Percentiles rank a stretch among this genome's conserved stretches.
Conservation (phyloP, 2,113 vertebrate species). For the Dipodomys merriami region DNA sequence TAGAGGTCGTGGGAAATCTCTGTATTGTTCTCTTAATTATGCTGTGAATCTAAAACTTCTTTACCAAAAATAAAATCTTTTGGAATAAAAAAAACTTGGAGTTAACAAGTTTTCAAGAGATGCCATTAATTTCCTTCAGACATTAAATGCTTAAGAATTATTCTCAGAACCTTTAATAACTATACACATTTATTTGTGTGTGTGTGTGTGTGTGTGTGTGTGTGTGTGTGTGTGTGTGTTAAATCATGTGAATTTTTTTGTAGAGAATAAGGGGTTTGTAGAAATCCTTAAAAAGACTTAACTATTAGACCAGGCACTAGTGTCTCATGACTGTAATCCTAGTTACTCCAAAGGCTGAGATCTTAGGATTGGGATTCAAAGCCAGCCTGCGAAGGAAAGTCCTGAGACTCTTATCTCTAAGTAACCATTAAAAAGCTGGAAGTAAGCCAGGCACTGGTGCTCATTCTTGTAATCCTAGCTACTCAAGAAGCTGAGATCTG, state of each 20-base stretch:
- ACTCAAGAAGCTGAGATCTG: too few species aligned
- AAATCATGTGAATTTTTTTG: neutral
- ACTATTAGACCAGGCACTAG: neutral
- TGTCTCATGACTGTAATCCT: too few species aligned
- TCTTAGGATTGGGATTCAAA: too few species aligned
- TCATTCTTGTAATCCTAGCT: too few species aligned
- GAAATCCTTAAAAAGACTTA: conserved; percentile 56
- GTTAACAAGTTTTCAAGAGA: neutral
- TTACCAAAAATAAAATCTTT: neutral
- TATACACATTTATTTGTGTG: too few species aligned
- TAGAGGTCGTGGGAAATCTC: conserved; percentile 39
- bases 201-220: too few species aligned
- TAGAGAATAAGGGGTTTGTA: neutral
- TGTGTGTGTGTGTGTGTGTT: conserved; percentile 10
- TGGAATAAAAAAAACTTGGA: neutral
- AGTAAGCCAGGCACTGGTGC: too few species aligned
- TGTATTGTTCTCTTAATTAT: neutral
- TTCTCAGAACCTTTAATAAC: conserved; percentile 55
- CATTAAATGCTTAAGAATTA: conserved; percentile 35
- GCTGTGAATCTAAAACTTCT: neutral
- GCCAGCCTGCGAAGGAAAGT: too few species aligned
- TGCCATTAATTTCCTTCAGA: conserved; percentile 33
- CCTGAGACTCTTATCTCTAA: too few species aligned
- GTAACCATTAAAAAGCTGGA: too few species aligned
- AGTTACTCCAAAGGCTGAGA: too few species aligned